Conservation (phyloP, 2,113 vertebrate species). For the Sinocyclocheilus anophthalmus region DNA sequence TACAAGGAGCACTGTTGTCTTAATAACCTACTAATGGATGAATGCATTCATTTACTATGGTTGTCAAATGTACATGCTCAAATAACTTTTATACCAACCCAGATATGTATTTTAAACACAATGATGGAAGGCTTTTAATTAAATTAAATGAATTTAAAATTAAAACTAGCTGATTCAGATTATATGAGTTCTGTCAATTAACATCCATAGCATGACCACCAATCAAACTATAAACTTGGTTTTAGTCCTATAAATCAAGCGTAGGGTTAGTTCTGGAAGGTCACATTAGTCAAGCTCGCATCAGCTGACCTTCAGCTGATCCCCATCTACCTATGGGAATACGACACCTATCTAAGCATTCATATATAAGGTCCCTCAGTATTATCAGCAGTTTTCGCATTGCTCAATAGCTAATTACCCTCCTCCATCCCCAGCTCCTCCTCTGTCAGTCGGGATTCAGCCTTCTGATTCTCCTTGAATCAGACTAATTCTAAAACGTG, state of each 20-base stretch:
- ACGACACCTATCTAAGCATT: too few species aligned
- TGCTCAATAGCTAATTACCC: too few species aligned
- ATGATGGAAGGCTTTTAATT: constrained; percentile 3
- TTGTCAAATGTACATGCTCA: not conserved
- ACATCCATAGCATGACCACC: constrained; percentile 1
- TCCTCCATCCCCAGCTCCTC: too few species aligned
- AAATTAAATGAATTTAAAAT: not conserved
- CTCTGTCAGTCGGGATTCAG: too few species aligned
- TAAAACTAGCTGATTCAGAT: constrained; percentile 1
- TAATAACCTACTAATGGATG: not conserved
- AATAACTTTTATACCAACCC: not conserved
- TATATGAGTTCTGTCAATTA: not conserved
- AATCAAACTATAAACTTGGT: not conserved
- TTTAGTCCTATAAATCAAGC: not conserved
- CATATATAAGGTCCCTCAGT: too few species aligned
- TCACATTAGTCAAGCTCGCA: too few species aligned
- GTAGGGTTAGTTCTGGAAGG: too few species aligned
- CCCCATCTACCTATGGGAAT: too few species aligned
- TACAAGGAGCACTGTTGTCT: not conserved
- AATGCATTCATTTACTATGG: not conserved
- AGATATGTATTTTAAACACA: not conserved
- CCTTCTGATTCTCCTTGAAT: too few species aligned
- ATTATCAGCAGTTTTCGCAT: too few species aligned
- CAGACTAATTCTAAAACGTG: too few species aligned
- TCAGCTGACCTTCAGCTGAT: too few species aligned